Evolutionary conservation across 1,140 invertebrate species (phyloP).

Genomic region (Zaprionus lachaisei): DNA sequence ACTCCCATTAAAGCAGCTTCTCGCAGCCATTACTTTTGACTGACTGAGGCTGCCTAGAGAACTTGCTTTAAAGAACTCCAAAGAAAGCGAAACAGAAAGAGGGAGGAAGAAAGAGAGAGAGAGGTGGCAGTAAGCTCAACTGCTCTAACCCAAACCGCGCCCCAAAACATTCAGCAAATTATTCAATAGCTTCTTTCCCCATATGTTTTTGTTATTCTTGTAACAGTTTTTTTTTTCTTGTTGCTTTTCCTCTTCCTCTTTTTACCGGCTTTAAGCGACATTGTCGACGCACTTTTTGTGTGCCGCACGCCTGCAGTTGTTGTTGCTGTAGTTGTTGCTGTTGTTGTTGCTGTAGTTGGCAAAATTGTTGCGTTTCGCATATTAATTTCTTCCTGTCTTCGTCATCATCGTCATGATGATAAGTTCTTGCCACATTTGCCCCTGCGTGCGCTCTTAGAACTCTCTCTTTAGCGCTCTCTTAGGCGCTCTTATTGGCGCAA

Average conservation of each 20-base stretch:
- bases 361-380: slow-evolving; percentile 84
- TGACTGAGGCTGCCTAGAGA: not conserved
- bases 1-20: not conserved
- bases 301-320: slow-evolving; percentile 36
- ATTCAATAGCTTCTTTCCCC: slow-evolving; percentile 59
- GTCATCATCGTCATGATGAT: slow-evolving; percentile 50
- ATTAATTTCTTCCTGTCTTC: slow-evolving; percentile 82
- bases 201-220: slow-evolving; percentile 60
- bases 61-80: not conserved
- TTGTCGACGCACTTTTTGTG: slow-evolving; percentile 53
- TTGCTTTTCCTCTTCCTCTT: slow-evolving; percentile 36
- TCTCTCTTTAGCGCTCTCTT: slow-evolving; percentile 57
- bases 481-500: slow-evolving; percentile 72
- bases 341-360: slow-evolving; percentile 61
- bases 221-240: slow-evolving; percentile 21
- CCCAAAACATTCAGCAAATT: slow-evolving; percentile 60
- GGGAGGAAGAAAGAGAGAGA: not conserved
- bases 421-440: slow-evolving; percentile 41
- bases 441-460: slow-evolving; percentile 33
- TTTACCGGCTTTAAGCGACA: slow-evolving; percentile 67
- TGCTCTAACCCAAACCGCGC: slow-evolving; percentile 32
- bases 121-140: not conserved
- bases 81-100: not conserved
- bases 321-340: slow-evolving; percentile 46
- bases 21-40: not conserved